Evolutionary conservation across 1,140 invertebrate genomes (phyloP).

Genomic region (Globodera ellingtonae): DNA sequence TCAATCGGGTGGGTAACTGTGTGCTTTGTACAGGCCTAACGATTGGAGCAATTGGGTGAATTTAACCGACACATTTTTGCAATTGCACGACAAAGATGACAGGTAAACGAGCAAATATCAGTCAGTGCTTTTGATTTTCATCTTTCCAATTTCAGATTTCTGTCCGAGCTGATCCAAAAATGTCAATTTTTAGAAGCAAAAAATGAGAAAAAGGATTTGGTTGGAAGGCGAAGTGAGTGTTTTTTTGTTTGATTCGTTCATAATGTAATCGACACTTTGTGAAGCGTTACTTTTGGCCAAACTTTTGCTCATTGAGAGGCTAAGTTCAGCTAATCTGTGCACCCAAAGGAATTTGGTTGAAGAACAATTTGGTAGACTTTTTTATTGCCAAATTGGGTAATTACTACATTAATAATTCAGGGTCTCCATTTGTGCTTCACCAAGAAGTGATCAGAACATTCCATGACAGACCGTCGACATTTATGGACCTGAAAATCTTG

Average conservation of each 20-base stretch:
- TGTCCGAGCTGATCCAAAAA: background rate
- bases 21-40: constrained; percentile 22
- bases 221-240: background rate
- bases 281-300: background rate
- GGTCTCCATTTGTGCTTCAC: background rate
- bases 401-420: background rate
- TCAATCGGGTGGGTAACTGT: too few species aligned
- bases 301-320: background rate
- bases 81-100: background rate
- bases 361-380: background rate
- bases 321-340: background rate
- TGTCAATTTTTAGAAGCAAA: background rate
- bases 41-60: constrained; percentile 34
- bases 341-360: background rate
- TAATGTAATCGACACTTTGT: background rate
- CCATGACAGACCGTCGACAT: background rate
- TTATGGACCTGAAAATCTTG: background rate
- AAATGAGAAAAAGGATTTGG: background rate
- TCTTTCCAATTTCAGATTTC: background rate
- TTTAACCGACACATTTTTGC: constrained; percentile 16
- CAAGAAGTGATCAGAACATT: background rate
- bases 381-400: too few species aligned
- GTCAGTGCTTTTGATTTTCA: background rate
- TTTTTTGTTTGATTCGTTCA: background rate
- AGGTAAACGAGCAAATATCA: background rate